Percentiles rank a stretch among this genome's conserved stretches.
These are phyloP conservation scores for Lithophane leautieri DNA, from an alignment of 2,888 invertebrate species.

Conservation along the genomic window DNA sequence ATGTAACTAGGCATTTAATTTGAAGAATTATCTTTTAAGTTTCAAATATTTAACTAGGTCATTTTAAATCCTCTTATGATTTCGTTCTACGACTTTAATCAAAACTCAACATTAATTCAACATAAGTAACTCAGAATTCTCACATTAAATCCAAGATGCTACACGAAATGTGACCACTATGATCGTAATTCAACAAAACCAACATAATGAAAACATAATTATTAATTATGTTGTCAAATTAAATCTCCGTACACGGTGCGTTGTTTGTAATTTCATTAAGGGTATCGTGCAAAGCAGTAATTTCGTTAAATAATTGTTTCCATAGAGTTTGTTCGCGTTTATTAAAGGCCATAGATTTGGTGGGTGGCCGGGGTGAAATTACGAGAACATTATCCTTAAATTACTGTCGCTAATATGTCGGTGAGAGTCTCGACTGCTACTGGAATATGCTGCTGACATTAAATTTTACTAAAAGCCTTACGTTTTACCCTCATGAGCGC, in stretches of 20 bases:
- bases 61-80: slow-evolving; percentile 17
- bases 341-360: slow-evolving; percentile 89
- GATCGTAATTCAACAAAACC: slow-evolving; percentile 52
- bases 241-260: slow-evolving; percentile 72
- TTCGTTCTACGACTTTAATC: not conserved
- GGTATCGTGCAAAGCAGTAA: slow-evolving; percentile 85
- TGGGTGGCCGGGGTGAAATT: slow-evolving; percentile 84
- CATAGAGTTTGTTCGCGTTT: slow-evolving; percentile 86
- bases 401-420: slow-evolving; percentile 89
- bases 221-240: slow-evolving; percentile 78
- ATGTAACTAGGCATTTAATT: slow-evolving; percentile 10
- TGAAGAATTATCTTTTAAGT: not conserved
- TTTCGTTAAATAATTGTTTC: slow-evolving; percentile 88
- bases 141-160: slow-evolving; percentile 50
- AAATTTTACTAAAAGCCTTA: slow-evolving; percentile 72
- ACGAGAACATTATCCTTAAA: slow-evolving; percentile 87
- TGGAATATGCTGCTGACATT: slow-evolving; percentile 71
- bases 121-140: slow-evolving; percentile 19
- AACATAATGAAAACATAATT: slow-evolving; percentile 66
- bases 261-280: slow-evolving; percentile 85
- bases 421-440: slow-evolving; percentile 75
- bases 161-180: slow-evolving; percentile 45
- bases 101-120: slow-evolving; percentile 7
- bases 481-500: slow-evolving; percentile 44
- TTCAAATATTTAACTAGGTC: not conserved